Percentiles rank a stretch among this genome's conserved stretches.
phyloP scores from a whole-genome alignment of 2,888 invertebrate genomes.

The Cheilosia grossa region DNA sequence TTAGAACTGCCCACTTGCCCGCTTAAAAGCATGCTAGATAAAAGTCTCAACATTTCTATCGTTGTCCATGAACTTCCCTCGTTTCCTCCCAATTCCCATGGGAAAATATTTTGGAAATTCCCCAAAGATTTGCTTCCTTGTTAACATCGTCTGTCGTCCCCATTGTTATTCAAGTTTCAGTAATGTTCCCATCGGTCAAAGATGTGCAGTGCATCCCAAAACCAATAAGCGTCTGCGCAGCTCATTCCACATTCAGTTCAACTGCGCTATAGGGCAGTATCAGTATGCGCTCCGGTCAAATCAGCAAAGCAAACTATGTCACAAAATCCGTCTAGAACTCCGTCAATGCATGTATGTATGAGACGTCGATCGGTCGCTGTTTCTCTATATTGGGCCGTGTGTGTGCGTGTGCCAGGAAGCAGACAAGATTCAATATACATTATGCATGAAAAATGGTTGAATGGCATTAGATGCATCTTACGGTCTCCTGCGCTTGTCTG shows the following conservation, averaged over 20 bases:
- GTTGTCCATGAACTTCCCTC: too few species aligned
- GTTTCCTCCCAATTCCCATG: slow-evolving; percentile 46
- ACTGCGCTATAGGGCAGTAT: not conserved
- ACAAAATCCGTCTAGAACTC: slow-evolving; percentile 40
- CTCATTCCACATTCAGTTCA: slow-evolving; percentile 68
- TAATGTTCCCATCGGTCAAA: slow-evolving; percentile 65
- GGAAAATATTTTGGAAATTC: slow-evolving; percentile 66
- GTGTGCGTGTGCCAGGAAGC: slow-evolving; percentile 66
- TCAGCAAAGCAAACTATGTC: slow-evolving; percentile 69
- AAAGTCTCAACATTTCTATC: too few species aligned
- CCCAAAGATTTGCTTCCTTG: slow-evolving; percentile 57
- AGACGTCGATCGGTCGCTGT: slow-evolving; percentile 20
- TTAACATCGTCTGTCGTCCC: slow-evolving; percentile 14
- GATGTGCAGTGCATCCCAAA: slow-evolving; percentile 46
- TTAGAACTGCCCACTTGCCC: too few species aligned
- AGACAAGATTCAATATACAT: slow-evolving; percentile 71
- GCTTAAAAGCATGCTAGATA: too few species aligned
- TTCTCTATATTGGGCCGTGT: too few species aligned
- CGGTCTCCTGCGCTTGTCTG: slow-evolving; percentile 48
- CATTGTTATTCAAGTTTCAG: slow-evolving; percentile 70
- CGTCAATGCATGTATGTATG: slow-evolving; percentile 64
- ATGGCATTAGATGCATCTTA: slow-evolving; percentile 64
- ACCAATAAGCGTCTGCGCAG: slow-evolving; percentile 20
- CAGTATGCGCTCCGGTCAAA: slow-evolving; percentile 50
- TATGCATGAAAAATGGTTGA: slow-evolving; percentile 68